These are phyloP conservation scores for Macropis europaea DNA, from an alignment of 2,888 invertebrate genomes.

Conservation along the genomic window DNA sequence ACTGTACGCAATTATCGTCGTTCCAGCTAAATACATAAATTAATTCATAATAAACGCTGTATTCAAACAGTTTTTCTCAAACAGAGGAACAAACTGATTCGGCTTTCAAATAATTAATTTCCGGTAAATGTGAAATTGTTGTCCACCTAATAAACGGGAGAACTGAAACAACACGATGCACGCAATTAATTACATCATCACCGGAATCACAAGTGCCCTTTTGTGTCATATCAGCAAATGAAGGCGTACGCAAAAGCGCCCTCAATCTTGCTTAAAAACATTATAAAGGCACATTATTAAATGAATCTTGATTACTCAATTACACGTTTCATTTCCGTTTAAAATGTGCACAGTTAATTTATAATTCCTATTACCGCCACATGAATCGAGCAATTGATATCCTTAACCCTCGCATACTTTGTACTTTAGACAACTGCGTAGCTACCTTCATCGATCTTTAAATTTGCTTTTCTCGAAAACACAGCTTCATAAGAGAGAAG, in stretches of 20 bases:
- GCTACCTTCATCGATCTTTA: too few species aligned
- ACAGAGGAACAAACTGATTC: background rate
- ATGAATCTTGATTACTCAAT: background rate
- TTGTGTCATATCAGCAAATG: slow-evolving; percentile 5
- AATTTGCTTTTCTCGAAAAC: too few species aligned
- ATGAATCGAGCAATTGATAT: too few species aligned
- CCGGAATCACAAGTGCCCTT: background rate
- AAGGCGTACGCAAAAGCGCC: too few species aligned
- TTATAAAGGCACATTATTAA: background rate
- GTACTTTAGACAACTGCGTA: too few species aligned
- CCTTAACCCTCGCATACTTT: too few species aligned
- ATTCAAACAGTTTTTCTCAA: slow-evolving; percentile 12
- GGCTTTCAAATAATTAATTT: slow-evolving; percentile 14
- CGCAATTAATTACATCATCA: slow-evolving; percentile 3
- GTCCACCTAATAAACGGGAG: background rate
- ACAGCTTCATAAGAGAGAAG: too few species aligned
- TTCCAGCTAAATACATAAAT: slow-evolving; percentile 1
- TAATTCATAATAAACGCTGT: background rate
- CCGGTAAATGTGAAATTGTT: background rate
- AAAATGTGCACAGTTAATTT: background rate
- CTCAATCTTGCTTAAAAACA: background rate
- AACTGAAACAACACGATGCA: background rate
- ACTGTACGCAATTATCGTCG: background rate
- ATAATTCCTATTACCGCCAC: too few species aligned
- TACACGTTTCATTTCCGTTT: background rate